phyloP scores from a whole-genome alignment of 2,113 vertebrate species.

The Mormyrus lacerda region DNA sequence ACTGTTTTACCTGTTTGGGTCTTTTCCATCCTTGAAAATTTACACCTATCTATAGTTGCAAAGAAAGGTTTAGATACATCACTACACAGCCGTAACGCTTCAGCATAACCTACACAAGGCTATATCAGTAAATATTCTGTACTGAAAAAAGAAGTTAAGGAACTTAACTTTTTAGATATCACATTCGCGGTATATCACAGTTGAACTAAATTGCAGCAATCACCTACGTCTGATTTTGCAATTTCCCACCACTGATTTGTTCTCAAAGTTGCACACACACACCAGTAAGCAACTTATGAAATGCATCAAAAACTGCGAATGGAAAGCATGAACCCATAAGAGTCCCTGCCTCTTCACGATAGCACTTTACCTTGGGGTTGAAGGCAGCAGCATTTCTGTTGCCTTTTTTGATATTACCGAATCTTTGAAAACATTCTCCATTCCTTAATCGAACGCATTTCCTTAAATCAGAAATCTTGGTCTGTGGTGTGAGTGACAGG shows the following conservation, averaged over 20 bases:
- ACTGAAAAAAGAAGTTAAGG: conserved; percentile 19
- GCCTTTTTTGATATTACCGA: background rate
- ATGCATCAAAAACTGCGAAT: background rate
- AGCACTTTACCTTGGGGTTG: conserved; percentile 9
- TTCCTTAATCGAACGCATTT: conserved; percentile 3
- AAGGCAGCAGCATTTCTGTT: background rate
- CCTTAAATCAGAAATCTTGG: conserved; percentile 13
- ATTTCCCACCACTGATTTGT: background rate
- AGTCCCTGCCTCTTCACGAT: background rate
- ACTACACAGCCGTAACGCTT: background rate
- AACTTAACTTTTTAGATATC: background rate
- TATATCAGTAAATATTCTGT: background rate
- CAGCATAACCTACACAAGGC: background rate
- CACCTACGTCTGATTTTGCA: background rate
- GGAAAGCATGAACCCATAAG: background rate
- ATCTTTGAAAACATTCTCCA: background rate
- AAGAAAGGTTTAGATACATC: background rate
- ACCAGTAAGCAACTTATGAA: conserved; percentile 11
- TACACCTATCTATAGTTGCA: background rate
- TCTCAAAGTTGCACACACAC: background rate
- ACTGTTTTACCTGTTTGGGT: background rate
- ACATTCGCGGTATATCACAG: background rate
- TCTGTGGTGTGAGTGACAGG: conserved; percentile 8
- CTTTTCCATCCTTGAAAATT: background rate
- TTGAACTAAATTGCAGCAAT: background rate